Base-by-base conservation (phyloP, 2,797 vertebrate genomes). In the Aeoliscus strigatus region DNA sequence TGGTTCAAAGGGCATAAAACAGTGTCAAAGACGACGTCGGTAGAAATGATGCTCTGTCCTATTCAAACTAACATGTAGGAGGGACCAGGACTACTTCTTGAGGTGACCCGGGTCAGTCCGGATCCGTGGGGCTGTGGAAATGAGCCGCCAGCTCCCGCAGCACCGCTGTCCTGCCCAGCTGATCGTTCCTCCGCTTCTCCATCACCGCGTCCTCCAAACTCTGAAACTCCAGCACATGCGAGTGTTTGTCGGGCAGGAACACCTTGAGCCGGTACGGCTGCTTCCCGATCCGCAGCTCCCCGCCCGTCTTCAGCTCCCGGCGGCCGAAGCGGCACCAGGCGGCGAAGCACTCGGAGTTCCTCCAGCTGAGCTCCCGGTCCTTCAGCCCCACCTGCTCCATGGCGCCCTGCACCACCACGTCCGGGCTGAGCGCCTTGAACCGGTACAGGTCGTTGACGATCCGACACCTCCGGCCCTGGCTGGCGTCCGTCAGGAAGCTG, bases 301-400 rank as follows among this genome's bases (percentile, higher is more conserved):
- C 96, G 0, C 93, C 94, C 0, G 94, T 92, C 86, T 99, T 99
- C 86, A 99, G 98, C 87, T 99, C 96, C 74, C 96, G 81, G 70
- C 98, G 97, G 52, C 94, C 96, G 48, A 98, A 99, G 81, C 96
- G 92, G 84, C 96, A 99, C 96, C 96, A 99, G 70, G 96, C 96
- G 50, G 96, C 96, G 83, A 99, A 99, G 88, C 94, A 98, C 89
- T 99, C 96, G 9, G 95, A 96, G 91, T 95, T 93, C 70, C 92
- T 93, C 96, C 96, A 99, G 90, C 94, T 94, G 75, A 96, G 93
- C 81, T 98, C 96, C 60, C 87, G 89, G 77, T 91, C 90, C 78
- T 91, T 88, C 66, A 98, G 89, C 47, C 96, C 95, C 76, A 98
- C 80, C 86, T 99, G 96, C 67, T 94, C 92, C 66, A 81, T 90